These are phyloP conservation scores for Augochlorella aurata DNA, from an alignment of 2,888 invertebrate genomes.

Conservation along the genomic window DNA sequence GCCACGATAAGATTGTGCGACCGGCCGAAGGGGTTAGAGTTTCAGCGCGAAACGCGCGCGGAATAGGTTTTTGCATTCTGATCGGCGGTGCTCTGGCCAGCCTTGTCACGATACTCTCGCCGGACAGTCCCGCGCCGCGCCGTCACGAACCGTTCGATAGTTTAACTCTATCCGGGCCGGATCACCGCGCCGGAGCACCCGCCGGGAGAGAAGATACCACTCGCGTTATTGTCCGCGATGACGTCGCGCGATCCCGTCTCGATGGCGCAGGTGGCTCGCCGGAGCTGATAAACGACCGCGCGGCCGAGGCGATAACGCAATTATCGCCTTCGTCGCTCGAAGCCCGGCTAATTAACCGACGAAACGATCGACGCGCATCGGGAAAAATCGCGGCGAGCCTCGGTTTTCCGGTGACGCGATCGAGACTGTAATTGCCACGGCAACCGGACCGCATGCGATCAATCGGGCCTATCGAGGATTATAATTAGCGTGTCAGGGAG, in stretches of 20 bases:
- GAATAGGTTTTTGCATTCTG: slow-evolving; percentile 75
- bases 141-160: slow-evolving; percentile 36
- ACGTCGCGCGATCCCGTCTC: not conserved
- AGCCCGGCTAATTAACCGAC: slow-evolving; percentile 32
- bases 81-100: slow-evolving; percentile 38
- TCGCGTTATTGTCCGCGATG: slow-evolving; percentile 31
- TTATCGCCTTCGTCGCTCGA: slow-evolving; percentile 34
- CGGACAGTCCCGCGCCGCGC: slow-evolving; percentile 32
- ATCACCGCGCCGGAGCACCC: slow-evolving; percentile 27
- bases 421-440: slow-evolving; percentile 40
- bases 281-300: slow-evolving; percentile 4
- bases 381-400: slow-evolving; percentile 24
- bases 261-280: not conserved
- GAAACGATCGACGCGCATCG: slow-evolving; percentile 14
- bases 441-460: slow-evolving; percentile 33
- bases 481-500: slow-evolving; percentile 37
- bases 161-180: slow-evolving; percentile 20
- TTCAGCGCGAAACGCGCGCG: slow-evolving; percentile 73
- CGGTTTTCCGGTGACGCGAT: slow-evolving; percentile 31
- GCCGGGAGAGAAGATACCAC: slow-evolving; percentile 15
- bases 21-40: slow-evolving; percentile 77
- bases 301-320: slow-evolving; percentile 32
- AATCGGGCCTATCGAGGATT: slow-evolving; percentile 39
- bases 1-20: slow-evolving; percentile 77
- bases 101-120: slow-evolving; percentile 37